Percentiles rank a stretch among this genome's conserved stretches.
These are phyloP conservation scores for Tauraco erythrolophus DNA, from an alignment of 2,113 vertebrate genomes.

Conservation along the genomic window DNA sequence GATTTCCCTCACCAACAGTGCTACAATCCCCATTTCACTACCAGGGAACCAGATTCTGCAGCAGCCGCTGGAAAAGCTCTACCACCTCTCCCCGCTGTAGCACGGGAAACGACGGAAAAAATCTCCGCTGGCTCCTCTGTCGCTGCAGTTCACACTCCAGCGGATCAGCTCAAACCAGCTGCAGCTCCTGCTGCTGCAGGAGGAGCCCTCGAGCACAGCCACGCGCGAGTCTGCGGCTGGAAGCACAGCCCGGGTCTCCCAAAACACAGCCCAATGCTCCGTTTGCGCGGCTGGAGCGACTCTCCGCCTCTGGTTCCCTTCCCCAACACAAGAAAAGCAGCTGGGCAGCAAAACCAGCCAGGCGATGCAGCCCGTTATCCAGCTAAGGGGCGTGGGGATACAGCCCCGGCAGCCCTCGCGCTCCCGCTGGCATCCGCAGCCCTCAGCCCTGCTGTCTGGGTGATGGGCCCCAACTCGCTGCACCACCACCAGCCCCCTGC, in stretches of 20 bases:
- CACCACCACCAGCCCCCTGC: not conserved
- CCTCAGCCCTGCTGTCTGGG: not conserved
- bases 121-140: slow-evolving; percentile 1
- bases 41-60: not conserved
- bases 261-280: not conserved
- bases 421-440: not conserved
- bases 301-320: not conserved
- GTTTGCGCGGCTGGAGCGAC: fast-evolving
- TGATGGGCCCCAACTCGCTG: not conserved
- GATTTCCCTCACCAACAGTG: fast-evolving
- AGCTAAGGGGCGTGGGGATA: not conserved
- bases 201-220: not conserved
- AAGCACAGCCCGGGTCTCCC: not conserved
- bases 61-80: not conserved
- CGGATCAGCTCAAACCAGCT: not conserved
- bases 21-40: not conserved
- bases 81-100: not conserved
- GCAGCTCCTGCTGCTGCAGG: slow-evolving; percentile 29
- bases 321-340: not conserved
- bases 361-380: not conserved
- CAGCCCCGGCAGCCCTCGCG: fast-evolving
- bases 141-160: slow-evolving; percentile 12
- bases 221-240: fast-evolving
- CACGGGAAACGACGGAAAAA: not conserved
- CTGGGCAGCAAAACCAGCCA: not conserved